Evolutionary conservation across 2,888 invertebrate species (phyloP), one percentile per base, ranked within the genome.

Genomic region (Stramonita haemastoma): DNA sequence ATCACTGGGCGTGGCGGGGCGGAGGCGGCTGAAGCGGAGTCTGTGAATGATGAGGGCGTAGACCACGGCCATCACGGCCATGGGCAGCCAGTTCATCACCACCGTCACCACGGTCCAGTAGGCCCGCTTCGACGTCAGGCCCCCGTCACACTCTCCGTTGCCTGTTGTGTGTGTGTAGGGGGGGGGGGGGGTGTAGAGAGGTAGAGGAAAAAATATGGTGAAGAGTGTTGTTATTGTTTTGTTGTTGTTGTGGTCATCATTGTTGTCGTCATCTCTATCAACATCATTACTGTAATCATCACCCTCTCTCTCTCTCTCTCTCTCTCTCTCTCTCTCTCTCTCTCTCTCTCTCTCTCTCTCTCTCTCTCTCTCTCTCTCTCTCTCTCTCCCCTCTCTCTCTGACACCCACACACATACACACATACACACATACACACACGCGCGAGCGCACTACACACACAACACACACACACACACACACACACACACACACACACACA

Each of bases 61-160:
- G 32, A 92, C 92, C 13, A 93, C 89, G 46, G 92, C 92, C 94
- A 94, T 94, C 34, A 92, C 92, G 4, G 94, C 85, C 95, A 95
- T 94, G 2, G 94, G 95, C 36, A 94, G 92, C 95, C 95, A 95
- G 93, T 94, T 95, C n/a, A 94, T 90, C 29, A 94, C 93, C n/a
- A 93, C 93, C 29, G 93, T 92, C n/a, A 95, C 93, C 46, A 93
- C 91, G 26, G 93, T 93, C 95, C 95, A 95, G 91, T 93, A 95
- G 15, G 93, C 92, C 81, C 93, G 91, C 86, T 94, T 94, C 0
- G 94, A 93, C 46, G 90, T 92, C 26, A 92, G 90, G 4, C 94
- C 94, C 29, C 90, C 84, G 88, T 94, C 94, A 92, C 94, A 94
- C 32, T 87, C 90, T 0, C 93, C 93, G 36, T 93, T 93, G 5